Percentiles rank a stretch among this genome's conserved stretches.
phyloP scores from a whole-genome alignment of 2,888 invertebrate genomes.

The Andricus curvator region DNA sequence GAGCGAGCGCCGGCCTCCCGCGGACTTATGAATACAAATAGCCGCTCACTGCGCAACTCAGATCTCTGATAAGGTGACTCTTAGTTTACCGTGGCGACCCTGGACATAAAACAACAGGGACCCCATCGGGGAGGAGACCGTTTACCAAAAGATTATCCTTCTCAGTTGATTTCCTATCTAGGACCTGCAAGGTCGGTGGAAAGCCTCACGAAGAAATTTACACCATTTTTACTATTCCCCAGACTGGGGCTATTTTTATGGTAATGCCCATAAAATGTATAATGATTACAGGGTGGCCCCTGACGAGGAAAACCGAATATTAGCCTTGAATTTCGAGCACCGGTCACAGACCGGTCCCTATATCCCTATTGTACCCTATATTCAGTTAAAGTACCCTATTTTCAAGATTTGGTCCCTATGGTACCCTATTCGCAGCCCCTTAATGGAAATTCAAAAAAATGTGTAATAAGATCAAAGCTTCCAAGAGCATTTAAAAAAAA shows the following conservation, averaged over 20 bases:
- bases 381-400: too few relatives aligned
- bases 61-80: constrained; percentile 75
- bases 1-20: constrained; percentile 77
- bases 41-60: constrained; percentile 77
- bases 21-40: constrained; percentile 79
- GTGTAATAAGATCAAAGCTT: too few relatives aligned
- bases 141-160: constrained; percentile 57
- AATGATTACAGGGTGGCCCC: neutral
- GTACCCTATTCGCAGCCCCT: too few relatives aligned
- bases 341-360: too few relatives aligned
- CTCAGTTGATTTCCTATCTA: constrained; percentile 53
- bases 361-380: too few relatives aligned
- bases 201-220: constrained; percentile 35
- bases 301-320: too few relatives aligned
- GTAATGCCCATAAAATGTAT: neutral
- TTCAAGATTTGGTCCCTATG: too few relatives aligned
- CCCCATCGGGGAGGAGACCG: constrained; percentile 48
- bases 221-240: neutral
- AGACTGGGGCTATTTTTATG: too few relatives aligned
- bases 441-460: too few relatives aligned
- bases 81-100: constrained; percentile 56
- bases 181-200: constrained; percentile 54
- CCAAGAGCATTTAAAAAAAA: too few relatives aligned
- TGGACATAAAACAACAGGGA: constrained; percentile 50
- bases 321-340: too few relatives aligned